phyloP scores from a whole-genome alignment of 2,888 invertebrate genomes.

The Nomada ruficornis region DNA sequence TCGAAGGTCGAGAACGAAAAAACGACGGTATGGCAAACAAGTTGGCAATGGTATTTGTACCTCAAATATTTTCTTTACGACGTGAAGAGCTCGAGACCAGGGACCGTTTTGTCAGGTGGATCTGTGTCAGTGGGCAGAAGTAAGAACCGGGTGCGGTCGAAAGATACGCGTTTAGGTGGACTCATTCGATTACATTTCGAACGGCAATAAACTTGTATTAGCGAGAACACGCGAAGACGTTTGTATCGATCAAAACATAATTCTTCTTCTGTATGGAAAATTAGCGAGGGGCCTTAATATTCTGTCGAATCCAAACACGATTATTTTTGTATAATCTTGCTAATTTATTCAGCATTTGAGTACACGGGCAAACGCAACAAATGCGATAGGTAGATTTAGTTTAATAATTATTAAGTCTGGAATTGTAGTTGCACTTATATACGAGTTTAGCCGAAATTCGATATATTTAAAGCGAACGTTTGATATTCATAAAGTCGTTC shows the following conservation, averaged over 20 bases:
- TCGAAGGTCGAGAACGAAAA: slow-evolving; percentile 31
- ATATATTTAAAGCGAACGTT: not conserved
- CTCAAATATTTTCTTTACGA: slow-evolving; percentile 58
- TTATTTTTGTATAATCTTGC: not conserved
- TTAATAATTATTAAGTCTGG: not conserved
- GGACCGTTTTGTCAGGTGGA: slow-evolving; percentile 25
- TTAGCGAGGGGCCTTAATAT: not conserved
- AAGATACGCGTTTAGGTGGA: slow-evolving; percentile 30
- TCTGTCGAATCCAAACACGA: not conserved
- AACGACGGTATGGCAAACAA: slow-evolving; percentile 50
- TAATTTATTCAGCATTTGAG: not conserved
- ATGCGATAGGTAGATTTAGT: not conserved
- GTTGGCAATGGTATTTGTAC: slow-evolving; percentile 46
- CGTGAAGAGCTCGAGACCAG: slow-evolving; percentile 37
- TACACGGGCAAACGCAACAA: not conserved
- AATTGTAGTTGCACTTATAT: no score
- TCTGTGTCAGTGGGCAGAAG: slow-evolving; percentile 63
- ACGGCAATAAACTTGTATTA: slow-evolving; percentile 47
- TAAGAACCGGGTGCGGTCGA: not conserved
- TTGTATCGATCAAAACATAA: slow-evolving; percentile 42
- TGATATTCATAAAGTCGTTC: not conserved
- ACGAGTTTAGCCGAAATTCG: not conserved
- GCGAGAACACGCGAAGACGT: slow-evolving; percentile 45
- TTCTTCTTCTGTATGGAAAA: not conserved
- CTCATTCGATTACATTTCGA: not conserved